A percentile compares a stretch with the other conserved stretches of the same genome.
Evolutionary conservation across 2,888 invertebrate genomes (phyloP).

Genomic region (Tridacna gigas): DNA sequence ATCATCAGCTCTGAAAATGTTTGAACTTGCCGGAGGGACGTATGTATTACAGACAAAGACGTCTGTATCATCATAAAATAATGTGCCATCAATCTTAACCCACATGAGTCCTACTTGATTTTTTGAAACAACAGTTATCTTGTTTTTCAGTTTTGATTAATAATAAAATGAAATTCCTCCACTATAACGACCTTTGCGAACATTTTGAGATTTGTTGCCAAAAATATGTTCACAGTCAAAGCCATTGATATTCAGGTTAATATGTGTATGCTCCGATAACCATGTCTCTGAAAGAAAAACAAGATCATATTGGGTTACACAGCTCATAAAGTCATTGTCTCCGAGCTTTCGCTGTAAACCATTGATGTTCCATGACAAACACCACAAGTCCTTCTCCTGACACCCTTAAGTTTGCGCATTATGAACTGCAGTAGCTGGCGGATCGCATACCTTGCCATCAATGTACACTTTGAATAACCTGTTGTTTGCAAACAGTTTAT

Average conservation of each 20-base stretch:
- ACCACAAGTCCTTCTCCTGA: not conserved
- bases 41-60: not conserved
- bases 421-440: not conserved
- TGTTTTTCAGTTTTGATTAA: too few species aligned
- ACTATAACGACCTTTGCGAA: slow-evolving; percentile 12
- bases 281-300: slow-evolving; percentile 16
- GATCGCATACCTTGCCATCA: slow-evolving; percentile 1
- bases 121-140: not conserved
- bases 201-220: slow-evolving; percentile 10
- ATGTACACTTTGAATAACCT: slow-evolving; percentile 15
- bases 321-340: not conserved
- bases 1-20: not conserved
- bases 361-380: slow-evolving; percentile 20
- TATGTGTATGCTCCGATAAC: not conserved
- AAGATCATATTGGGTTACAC: not conserved
- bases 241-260: slow-evolving; percentile 5
- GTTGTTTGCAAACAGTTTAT: slow-evolving; percentile 27
- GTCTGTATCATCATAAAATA: not conserved
- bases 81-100: not conserved
- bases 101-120: slow-evolving; percentile 12
- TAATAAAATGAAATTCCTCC: too few species aligned
- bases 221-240: not conserved
- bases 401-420: not conserved
- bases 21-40: not conserved
- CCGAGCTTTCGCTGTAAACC: too few species aligned